Evolutionary conservation across 2,113 vertebrate species (phyloP), one percentile per base, ranked within the genome.

Genomic region (Rhea americana): DNA sequence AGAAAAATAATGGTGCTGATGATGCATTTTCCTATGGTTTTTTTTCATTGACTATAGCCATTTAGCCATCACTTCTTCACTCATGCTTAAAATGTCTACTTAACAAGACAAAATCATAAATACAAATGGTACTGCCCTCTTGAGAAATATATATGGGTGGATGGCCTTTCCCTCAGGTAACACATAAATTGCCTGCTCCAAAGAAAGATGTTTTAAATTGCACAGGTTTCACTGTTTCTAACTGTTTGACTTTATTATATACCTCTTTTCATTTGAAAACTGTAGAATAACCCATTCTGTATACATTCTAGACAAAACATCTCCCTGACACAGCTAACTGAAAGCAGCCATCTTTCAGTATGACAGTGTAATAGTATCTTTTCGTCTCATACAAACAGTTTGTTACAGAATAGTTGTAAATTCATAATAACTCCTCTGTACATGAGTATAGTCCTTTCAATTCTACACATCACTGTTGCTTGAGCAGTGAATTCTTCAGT

Each of bases 271-370:
- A 84, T 93, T 74, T 79, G 81, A 89, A 90, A 95, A 62, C 74
- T 92, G 39, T 92, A 90, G 89, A 94, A 70, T 62, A 94, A 77
- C 66, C 58, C 2, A 0, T 37, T 94, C 93, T 95, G 90, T 82
- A 89, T 66, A 85, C 20, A 47, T 94, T 89, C 77, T 89, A 94
- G 81, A 65, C 82, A 94, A 86, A 90, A 61, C 65, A 39, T 70
- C 75, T 51, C 9, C 14, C 81, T 94, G 89, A 91, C 58, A 77
- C 25, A 93, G 78, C 62, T 76, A 48, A 21, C 43, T 89, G 90
- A 92, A 84, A 93, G 91, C 37, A 94, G n/a, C 83, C 84, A 96
- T 91, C 85, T 73, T 76, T 97, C 90, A 95, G 83, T 35, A n/a
- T 81, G 89, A 91, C 95, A 96, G 58, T 88, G 59, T 89, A 95